Conservation (phyloP, 2,113 vertebrate species). For the Cyphomyrus plagiostoma region DNA sequence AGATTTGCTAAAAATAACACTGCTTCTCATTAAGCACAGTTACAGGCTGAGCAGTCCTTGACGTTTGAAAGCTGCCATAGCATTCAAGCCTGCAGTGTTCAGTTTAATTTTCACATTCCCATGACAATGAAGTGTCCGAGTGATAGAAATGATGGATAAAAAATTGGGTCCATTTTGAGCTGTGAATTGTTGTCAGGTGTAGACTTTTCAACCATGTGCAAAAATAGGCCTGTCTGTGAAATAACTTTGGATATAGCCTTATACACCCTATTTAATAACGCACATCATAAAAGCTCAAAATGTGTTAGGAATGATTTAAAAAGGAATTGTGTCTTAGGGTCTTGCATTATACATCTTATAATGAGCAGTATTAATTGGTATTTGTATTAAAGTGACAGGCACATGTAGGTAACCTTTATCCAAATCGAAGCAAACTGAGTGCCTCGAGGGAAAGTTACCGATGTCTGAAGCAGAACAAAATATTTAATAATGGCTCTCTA, state of each 20-base stretch:
- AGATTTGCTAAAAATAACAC: not conserved
- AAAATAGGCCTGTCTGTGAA: not conserved
- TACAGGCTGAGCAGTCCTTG: not conserved
- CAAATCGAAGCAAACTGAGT: not conserved
- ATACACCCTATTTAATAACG: not conserved
- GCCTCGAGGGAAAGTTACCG: not conserved
- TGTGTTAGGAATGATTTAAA: not conserved
- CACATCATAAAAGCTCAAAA: not conserved
- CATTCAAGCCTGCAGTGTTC: not conserved
- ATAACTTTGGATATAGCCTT: not conserved
- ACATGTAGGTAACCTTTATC: not conserved
- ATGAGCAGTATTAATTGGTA: not conserved
- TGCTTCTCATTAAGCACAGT: not conserved
- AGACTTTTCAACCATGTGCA: not conserved
- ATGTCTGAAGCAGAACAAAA: not conserved
- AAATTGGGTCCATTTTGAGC: not conserved
- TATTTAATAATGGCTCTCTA: not conserved
- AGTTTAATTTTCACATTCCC: constrained; percentile 11
- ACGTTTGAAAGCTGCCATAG: not conserved
- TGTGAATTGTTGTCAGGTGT: not conserved
- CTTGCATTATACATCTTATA: not conserved
- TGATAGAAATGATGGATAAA: not conserved
- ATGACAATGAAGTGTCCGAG: not conserved
- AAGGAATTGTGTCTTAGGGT: not conserved
- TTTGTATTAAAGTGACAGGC: not conserved